phyloP scores from a whole-genome alignment of 2,113 vertebrate genomes.

The Pristiophorus japonicus region DNA sequence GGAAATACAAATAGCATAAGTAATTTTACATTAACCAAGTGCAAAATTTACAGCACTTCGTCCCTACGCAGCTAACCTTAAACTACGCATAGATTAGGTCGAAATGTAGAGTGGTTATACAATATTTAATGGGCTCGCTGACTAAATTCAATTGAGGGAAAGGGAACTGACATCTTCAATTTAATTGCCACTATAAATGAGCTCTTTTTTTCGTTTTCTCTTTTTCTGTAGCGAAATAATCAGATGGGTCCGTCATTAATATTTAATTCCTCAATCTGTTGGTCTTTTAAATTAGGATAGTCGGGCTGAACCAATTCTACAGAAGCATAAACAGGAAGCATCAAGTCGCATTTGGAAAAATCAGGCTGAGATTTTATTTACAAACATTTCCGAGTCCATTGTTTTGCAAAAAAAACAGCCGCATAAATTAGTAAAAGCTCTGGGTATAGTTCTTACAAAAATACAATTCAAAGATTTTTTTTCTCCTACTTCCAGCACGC shows the following conservation, averaged over 20 bases:
- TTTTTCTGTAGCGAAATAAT: constrained; percentile 30
- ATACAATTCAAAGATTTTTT: constrained; percentile 29
- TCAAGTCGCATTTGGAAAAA: constrained; percentile 36
- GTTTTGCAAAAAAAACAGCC: constrained; percentile 37
- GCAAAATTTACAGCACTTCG: background rate
- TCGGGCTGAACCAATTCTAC: constrained; percentile 1
- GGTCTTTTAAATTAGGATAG: constrained; percentile 31
- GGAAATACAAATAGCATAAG: background rate
- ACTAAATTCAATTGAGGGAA: constrained; percentile 27
- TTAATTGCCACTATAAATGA: constrained; percentile 34
- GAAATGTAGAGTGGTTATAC: background rate
- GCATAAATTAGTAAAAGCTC: constrained; percentile 38
- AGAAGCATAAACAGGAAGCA: constrained; percentile 22
- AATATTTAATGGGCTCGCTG: constrained; percentile 7
- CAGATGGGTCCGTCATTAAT: constrained; percentile 29
- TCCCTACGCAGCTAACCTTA: background rate
- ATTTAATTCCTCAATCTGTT: constrained; percentile 37
- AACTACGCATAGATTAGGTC: background rate
- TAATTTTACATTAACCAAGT: constrained; percentile 3
- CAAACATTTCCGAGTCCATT: constrained; percentile 36
- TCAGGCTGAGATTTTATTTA: constrained; percentile 38
- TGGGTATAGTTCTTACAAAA: constrained; percentile 36
- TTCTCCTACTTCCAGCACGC: background rate
- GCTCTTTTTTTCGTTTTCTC: constrained; percentile 10
- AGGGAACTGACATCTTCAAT: constrained; percentile 3